Percentiles rank a stretch among this genome's conserved stretches.
Evolutionary conservation across 2,113 vertebrate species (phyloP).

Genomic region (Tauraco erythrolophus): DNA sequence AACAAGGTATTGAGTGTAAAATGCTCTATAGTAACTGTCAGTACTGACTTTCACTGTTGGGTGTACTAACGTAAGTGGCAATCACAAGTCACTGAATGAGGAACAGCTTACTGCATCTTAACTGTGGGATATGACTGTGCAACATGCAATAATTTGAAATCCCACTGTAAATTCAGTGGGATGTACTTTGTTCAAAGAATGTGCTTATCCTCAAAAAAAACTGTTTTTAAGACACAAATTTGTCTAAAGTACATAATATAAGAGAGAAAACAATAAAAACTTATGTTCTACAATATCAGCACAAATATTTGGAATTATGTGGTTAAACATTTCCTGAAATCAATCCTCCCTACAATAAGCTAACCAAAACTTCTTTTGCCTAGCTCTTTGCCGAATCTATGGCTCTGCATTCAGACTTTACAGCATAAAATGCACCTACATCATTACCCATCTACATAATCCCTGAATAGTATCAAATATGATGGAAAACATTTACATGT

Average conservation of each 20-base stretch:
- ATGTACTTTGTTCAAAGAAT: background rate
- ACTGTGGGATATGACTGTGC: accelerated
- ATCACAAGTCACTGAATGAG: background rate
- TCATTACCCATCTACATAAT: background rate
- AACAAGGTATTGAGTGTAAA: background rate
- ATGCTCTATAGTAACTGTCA: background rate
- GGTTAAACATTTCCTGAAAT: background rate
- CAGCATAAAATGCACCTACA: background rate
- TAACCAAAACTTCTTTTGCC: background rate
- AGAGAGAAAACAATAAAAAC: background rate
- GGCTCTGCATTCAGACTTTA: background rate
- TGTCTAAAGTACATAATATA: background rate
- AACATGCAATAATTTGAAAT: background rate
- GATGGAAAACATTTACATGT: background rate
- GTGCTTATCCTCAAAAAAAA: background rate
- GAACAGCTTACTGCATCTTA: background rate
- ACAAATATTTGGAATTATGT: background rate
- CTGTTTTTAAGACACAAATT: background rate
- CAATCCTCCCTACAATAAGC: background rate
- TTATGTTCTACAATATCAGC: background rate
- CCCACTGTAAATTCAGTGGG: background rate
- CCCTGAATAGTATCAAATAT: background rate
- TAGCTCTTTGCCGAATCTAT: background rate
- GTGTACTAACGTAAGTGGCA: background rate
- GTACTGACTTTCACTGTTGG: background rate